phyloP scores from a whole-genome alignment of 2,113 vertebrate species.

The Odocoileus hemionus region DNA sequence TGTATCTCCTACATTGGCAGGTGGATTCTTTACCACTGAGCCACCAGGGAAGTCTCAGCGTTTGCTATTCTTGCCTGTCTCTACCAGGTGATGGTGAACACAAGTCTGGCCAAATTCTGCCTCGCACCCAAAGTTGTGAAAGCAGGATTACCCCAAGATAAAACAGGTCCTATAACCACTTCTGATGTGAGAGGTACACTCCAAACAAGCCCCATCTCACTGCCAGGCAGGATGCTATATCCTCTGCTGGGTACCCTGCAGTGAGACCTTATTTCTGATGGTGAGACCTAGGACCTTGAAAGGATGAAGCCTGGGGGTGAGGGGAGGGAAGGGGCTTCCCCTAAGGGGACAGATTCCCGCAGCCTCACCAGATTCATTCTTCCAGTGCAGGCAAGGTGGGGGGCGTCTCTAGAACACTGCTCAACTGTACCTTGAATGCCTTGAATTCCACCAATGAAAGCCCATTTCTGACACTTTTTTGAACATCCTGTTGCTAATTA shows the following conservation, averaged over 20 bases:
- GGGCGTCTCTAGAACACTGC: not conserved
- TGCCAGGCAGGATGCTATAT: not conserved
- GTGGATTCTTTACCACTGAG: not conserved
- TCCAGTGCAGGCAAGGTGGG: not conserved
- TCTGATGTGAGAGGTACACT: no score
- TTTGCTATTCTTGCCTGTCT: not conserved
- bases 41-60: not conserved
- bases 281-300: not conserved
- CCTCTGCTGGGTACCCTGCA: not conserved
- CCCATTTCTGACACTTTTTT: not conserved
- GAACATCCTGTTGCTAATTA: not conserved
- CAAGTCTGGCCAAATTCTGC: not conserved
- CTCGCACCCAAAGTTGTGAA: fast-evolving
- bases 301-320: no score
- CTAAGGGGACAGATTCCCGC: no score
- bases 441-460: not conserved
- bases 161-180: not conserved
- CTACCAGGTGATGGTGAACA: not conserved
- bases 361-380: not conserved
- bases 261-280: not conserved
- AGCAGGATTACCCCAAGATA: not conserved
- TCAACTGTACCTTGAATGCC: not conserved
- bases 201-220: no score
- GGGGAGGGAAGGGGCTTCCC: not conserved
- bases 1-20: not conserved